Evolutionary conservation across 2,888 invertebrate species (phyloP), one percentile per base, ranked within the genome.

Genomic region (Eupithecia abbreviata): DNA sequence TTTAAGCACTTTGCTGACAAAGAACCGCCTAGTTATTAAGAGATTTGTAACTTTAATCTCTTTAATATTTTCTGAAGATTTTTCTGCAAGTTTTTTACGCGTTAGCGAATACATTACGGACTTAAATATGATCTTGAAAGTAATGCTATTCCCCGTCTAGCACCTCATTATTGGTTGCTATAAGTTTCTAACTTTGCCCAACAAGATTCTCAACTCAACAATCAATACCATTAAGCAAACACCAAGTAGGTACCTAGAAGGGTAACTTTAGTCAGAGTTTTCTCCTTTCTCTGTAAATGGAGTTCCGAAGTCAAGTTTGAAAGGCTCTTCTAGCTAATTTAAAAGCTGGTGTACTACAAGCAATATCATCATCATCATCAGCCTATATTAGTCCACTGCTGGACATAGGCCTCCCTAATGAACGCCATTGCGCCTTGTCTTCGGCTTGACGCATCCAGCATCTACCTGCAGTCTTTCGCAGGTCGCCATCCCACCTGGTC

Each of bases 1-100:
- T 71, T 45, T 69, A 69, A 51, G n/a, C 51, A 62, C 66, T 75
- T 47, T 5, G 55, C 65, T 47, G 18, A 75, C 73, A 73, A 78
- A 71, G 67, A 66, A 68, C 51, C 58, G 66, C 69, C 69, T 67
- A 45, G 73, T 75, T 78, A 75, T 73, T 78, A 78, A 78, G 73
- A 71, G 75, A 73, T 78, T 78, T 78, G 55, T 75, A 68, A 51
- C 49, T 51, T 73, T 9, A 77, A 66, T 75, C 71, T 49, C 55
- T 55, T 75, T 73, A 75, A 45, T 65, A 49, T 74, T 15, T 47
- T 72, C 70, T 67, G 66, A 67, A 66, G 58, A 73, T 51, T 71
- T n/a, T n/a, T n/a, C n/a, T n/a, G n/a, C 62, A 12, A 62, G 30
- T 18, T 18, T 18, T 18, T 18, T 10, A 62, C 62, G 30, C 12